Percentiles rank a stretch among this genome's conserved stretches.
Conservation (phyloP, 2,888 invertebrate genomes). For the Ernsta delagoae region DNA sequence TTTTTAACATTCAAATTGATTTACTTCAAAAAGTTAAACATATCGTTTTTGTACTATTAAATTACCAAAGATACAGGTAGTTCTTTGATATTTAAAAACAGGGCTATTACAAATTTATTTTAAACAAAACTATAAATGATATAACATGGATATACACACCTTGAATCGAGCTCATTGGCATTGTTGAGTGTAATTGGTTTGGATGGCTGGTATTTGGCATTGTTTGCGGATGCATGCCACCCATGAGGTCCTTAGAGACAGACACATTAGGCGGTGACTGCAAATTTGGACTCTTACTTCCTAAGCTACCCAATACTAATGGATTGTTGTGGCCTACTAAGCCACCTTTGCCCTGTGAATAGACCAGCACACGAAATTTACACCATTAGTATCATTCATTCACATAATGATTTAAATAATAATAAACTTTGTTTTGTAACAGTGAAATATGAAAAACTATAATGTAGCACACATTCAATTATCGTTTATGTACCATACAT, state of each 20-base stretch:
- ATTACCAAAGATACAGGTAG: no score
- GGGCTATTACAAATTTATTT: no score
- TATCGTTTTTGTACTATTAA: no score
- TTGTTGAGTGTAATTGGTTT: slow-evolving; percentile 82
- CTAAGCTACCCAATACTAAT: slow-evolving; percentile 90
- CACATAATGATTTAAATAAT: background rate
- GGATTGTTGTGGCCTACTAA: slow-evolving; percentile 89
- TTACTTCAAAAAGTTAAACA: no score
- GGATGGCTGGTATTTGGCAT: slow-evolving; percentile 91
- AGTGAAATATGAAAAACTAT: no score
- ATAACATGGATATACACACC: slow-evolving; percentile 65
- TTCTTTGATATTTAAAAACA: no score
- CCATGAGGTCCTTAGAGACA: slow-evolving; percentile 92
- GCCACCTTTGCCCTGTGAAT: slow-evolving; percentile 88
- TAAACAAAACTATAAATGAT: no score
- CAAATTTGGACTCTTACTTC: slow-evolving; percentile 93
- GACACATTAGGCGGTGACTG: slow-evolving; percentile 94
- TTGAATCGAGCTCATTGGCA: slow-evolving; percentile 90
- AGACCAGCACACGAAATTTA: slow-evolving; percentile 72
- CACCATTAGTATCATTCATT: slow-evolving; percentile 59
- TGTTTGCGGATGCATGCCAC: slow-evolving; percentile 88
- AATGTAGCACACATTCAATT: no score
- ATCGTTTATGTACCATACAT: slow-evolving; percentile 37
- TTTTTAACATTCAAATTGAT: no score
- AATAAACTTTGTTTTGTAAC: no score